Evolutionary conservation across 2,888 invertebrate species (phyloP).

Genomic region (Hyalella azteca): DNA sequence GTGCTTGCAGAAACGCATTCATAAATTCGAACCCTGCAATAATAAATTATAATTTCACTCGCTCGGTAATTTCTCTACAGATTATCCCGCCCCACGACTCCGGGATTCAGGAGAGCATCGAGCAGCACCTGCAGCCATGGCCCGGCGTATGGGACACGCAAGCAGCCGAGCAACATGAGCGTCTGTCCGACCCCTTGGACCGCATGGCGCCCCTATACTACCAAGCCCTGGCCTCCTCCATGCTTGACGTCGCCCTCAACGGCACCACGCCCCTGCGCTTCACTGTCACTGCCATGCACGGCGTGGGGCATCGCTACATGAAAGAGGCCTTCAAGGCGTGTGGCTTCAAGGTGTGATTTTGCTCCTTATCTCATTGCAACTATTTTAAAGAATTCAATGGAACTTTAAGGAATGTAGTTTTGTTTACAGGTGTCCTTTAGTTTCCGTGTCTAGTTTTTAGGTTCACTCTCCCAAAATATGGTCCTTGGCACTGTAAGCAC

Average conservation of each 20-base stretch:
- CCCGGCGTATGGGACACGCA: constrained; percentile 78
- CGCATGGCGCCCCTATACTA: constrained; percentile 75
- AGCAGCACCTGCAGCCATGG: constrained; percentile 77
- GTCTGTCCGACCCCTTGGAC: constrained; percentile 71
- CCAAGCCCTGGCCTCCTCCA: constrained; percentile 67
- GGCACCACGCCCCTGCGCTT: constrained; percentile 63
- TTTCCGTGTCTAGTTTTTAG: no score
- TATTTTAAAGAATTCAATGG: no score
- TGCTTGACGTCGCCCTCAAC: constrained; percentile 70
- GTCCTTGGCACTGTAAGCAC: no score
- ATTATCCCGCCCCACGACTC: constrained; percentile 91
- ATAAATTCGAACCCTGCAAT: no score
- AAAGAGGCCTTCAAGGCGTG: constrained; percentile 75
- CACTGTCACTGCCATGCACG: constrained; percentile 93
- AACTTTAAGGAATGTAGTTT: no score
- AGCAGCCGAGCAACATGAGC: constrained; percentile 66
- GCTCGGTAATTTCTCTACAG: no score
- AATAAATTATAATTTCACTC: no score
- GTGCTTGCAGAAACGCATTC: no score
- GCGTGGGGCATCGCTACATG: constrained; percentile 86
- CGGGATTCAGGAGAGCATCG: constrained; percentile 79
- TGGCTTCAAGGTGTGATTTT: constrained; percentile 71
- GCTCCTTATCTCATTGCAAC: no score
- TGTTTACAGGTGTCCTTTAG: no score
- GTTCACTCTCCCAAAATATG: no score